phyloP scores from a whole-genome alignment of 37 sponge, comb jelly and placozoan species.

The Sycon ciliatum region DNA sequence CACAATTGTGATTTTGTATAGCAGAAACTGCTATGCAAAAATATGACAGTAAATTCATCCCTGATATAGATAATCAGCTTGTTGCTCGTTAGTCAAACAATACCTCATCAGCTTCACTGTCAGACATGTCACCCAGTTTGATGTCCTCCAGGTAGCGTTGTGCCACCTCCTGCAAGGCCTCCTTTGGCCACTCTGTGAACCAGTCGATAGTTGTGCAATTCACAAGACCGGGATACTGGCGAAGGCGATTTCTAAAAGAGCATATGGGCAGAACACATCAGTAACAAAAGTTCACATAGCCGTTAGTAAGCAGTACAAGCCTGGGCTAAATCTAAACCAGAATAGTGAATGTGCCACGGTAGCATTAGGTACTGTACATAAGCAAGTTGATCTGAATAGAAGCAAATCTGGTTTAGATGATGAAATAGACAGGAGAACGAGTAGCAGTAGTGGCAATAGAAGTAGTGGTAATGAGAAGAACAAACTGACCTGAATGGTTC shows the following conservation, averaged over 20 bases:
- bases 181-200: conserved; percentile 98
- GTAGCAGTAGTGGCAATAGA: neutral
- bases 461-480: neutral
- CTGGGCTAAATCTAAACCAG: no score
- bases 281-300: neutral
- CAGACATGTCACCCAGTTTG: conserved; percentile 42
- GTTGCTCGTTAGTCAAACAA: no score
- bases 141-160: conserved; percentile 85
- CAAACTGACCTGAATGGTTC: conserved; percentile 77
- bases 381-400: neutral
- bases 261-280: neutral
- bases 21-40: no score
- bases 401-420: neutral
- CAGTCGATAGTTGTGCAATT: conserved; percentile 99
- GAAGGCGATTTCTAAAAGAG: conserved; percentile 64
- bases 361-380: no score
- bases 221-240: conserved; percentile 93
- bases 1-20: no score
- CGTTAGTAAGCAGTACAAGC: no score
- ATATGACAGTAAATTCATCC: no score
- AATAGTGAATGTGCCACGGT: no score
- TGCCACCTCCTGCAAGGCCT: conserved; percentile 94
- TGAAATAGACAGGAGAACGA: neutral
- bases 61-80: no score
- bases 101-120: conserved; percentile 9